Evolutionary conservation across 2,888 invertebrate species (phyloP), one percentile per base, ranked within the genome.

Genomic region (Steinernema scapterisci): DNA sequence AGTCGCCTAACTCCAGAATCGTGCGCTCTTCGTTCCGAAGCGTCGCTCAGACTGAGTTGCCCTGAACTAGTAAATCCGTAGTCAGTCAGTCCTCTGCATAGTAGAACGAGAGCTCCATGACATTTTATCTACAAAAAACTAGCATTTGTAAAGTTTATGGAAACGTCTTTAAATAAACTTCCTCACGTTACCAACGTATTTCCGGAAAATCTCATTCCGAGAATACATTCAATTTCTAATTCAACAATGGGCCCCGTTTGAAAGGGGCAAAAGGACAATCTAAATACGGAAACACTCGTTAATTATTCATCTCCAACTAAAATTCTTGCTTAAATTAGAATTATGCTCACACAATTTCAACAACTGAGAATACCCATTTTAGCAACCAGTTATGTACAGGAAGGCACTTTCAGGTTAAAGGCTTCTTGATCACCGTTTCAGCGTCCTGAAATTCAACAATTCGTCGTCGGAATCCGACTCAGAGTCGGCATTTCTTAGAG

Each of bases 21-120:
- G 75, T 79, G 13, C 81, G 81, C 43, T 83, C 81, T 2, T 83
- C 83, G 1, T 83, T 81, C 76, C 83, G 83, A 45, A 76, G 77
- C 25, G 81, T 79, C 9, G 81, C 81, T 16, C 83, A 83, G 44
- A 82, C 78, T 5, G 82, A 80, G 19, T 25, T 63, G 16, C 63
- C 63, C 63, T 63, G 63, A 63, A 31, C 6, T 48, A 16, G 48
- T 16, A 7, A 5, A 16, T n/a, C n/a, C n/a, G n/a, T n/a, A n/a
- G n/a, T n/a, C n/a, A n/a, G n/a, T n/a, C n/a, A n/a, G n/a, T n/a
- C n/a, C n/a, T 44, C 45, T 44, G 45, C 45, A 44, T 16, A 44
- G 2, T 48, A 48, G 48, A 19, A 19, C 5, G 54, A 54, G 54
- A 16, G 19, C 25, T 13, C 5, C 54, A 54, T 54, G 54, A 54